Base-by-base conservation (phyloP, 2,888 invertebrate genomes). In the Stegophylla sp. region DNA sequence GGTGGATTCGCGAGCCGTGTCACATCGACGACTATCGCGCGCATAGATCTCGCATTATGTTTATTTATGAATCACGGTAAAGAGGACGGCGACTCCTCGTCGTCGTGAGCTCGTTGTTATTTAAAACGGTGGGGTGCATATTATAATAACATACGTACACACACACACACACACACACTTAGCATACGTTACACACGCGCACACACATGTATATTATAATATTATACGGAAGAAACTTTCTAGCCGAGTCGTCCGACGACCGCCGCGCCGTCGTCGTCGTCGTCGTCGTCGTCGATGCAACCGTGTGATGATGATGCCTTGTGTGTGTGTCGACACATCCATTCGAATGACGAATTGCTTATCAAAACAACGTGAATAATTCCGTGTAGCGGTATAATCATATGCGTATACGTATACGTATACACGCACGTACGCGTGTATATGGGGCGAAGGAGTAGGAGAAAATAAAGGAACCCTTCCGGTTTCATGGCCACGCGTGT, bases 301-400 rank as follows among this genome's bases (percentile, higher is more conserved):
- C n/a, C n/a, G n/a, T n/a, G n/a, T n/a, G n/a, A n/a, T n/a, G n/a
- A n/a, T n/a, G n/a, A n/a, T n/a, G n/a, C n/a, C n/a, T n/a, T n/a
- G n/a, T n/a, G n/a, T 28, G 48, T 51, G 41, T 63, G 77, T 59
- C 56, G 77, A 77, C 66, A 77, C 66, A 69, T 77, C 59, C 59
- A 67, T 69, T 63, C 71, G 12, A 51, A 71, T 63, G 79, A 79
- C 79, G 79, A 71, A 61, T 79, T 63, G 69, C 79, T 61, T 61
- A 63, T 79, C 79, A 56, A 69, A 77, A 77, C 67, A 59, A n/a
- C 79, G 79, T 71, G 79, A 79, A 71, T 71, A 79, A 79, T 79
- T 69, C 77, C 71, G 59, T n/a, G n/a, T 34, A 61, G 20, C 20
- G 12, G 56, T 56, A 12, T 20, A 53, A 7, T 26, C n/a, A 59